These are phyloP conservation scores for Pollenia griseotomentosa DNA, from an alignment of 2,888 invertebrate species.

Conservation along the genomic window DNA sequence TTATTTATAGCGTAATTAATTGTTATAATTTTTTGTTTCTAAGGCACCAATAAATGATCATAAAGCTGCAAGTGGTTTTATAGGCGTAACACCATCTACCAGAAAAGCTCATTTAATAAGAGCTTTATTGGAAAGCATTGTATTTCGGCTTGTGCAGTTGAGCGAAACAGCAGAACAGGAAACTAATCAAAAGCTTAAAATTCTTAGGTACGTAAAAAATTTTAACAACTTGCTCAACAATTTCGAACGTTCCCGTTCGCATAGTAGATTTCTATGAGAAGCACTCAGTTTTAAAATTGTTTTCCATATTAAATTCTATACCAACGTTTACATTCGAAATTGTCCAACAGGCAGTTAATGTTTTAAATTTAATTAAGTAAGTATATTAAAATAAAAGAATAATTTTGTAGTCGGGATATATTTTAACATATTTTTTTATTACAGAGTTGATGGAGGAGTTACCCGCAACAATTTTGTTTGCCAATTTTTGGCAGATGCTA, in stretches of 20 bases:
- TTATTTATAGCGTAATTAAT: background rate
- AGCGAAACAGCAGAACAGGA: slow-evolving; percentile 90
- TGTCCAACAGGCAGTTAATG: too few species aligned
- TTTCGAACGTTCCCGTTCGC: too few species aligned
- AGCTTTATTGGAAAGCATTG: slow-evolving; percentile 93
- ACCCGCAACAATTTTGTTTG: slow-evolving; percentile 96
- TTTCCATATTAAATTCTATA: too few species aligned
- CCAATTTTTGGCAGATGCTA: slow-evolving; percentile 94
- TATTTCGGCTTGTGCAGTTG: slow-evolving; percentile 92
- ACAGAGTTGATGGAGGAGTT: slow-evolving; percentile 95
- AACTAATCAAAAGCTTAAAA: slow-evolving; percentile 86
- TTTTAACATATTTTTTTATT: background rate
- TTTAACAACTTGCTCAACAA: background rate
- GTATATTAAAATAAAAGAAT: too few species aligned
- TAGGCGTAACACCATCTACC: slow-evolving; percentile 88
- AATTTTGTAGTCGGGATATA: too few species aligned
- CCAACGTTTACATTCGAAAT: too few species aligned
- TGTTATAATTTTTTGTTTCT: slow-evolving; percentile 33
- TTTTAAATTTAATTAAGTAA: too few species aligned
- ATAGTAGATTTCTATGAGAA: too few species aligned
- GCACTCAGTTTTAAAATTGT: too few species aligned
- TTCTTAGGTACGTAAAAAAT: slow-evolving; percentile 86
- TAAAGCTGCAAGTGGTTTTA: slow-evolving; percentile 92
- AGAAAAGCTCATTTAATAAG: slow-evolving; percentile 91
- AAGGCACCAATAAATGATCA: slow-evolving; percentile 96